phyloP scores from a whole-genome alignment of 2,888 invertebrate genomes.

The Hirtodrosophila alboralis region DNA sequence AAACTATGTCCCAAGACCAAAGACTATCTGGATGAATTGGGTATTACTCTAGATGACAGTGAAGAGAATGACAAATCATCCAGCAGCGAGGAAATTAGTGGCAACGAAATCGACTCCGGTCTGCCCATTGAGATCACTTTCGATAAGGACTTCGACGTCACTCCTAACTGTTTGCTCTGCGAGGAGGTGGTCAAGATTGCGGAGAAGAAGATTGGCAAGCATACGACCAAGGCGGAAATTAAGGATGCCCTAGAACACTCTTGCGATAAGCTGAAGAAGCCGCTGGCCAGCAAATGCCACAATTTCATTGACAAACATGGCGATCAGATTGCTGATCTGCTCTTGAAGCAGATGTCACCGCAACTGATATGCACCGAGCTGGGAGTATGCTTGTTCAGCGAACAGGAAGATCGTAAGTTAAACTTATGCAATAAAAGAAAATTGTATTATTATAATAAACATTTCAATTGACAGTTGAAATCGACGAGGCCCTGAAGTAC shows the following conservation, averaged over 20 bases:
- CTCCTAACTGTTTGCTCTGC: conserved; percentile 82
- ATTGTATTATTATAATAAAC: background rate
- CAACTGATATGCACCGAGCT: conserved; percentile 89
- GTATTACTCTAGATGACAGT: conserved; percentile 59
- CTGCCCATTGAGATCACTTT: conserved; percentile 78
- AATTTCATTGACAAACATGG: conserved; percentile 90
- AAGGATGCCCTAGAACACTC: conserved; percentile 77
- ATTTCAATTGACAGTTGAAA: conserved; percentile 65
- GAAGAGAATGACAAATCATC: conserved; percentile 41
- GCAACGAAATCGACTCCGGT: conserved; percentile 66
- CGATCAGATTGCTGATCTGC: conserved; percentile 88
- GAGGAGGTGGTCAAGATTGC: conserved; percentile 77
- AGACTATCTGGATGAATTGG: conserved; percentile 81
- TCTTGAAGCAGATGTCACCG: conserved; percentile 89
- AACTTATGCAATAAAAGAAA: background rate
- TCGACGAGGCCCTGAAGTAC: conserved; percentile 82
- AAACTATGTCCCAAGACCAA: conserved; percentile 88
- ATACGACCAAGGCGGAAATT: conserved; percentile 79
- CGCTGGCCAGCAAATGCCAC: conserved; percentile 87
- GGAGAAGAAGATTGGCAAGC: conserved; percentile 81
- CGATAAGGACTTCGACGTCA: conserved; percentile 52
- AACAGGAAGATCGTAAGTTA: conserved; percentile 81
- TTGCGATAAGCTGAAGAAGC: conserved; percentile 78
- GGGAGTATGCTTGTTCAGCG: conserved; percentile 86
- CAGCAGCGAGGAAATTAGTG: conserved; percentile 48